Evolutionary conservation across 2,113 vertebrate species (phyloP).

Genomic region (Clinocottus analis): DNA sequence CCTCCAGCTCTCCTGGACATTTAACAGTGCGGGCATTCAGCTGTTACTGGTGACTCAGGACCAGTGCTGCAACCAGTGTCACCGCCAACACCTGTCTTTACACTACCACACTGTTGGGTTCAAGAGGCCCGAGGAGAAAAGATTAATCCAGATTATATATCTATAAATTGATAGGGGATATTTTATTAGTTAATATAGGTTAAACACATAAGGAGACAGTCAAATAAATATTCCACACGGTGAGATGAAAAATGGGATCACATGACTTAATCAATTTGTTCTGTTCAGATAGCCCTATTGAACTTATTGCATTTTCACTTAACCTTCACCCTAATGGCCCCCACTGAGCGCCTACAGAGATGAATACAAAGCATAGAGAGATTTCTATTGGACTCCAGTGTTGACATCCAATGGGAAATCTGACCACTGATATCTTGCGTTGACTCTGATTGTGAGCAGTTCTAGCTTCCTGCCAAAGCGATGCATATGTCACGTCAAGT

Average conservation of each 20-base stretch:
- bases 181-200: not conserved
- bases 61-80: constrained; percentile 54
- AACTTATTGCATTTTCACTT: constrained; percentile 40
- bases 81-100: constrained; percentile 72
- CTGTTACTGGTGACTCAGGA: constrained; percentile 73
- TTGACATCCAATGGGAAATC: constrained; percentile 11
- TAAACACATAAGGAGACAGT: not conserved
- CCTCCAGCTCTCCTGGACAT: constrained; percentile 62
- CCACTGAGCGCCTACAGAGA: constrained; percentile 25
- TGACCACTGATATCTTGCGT: constrained; percentile 12
- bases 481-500: constrained; percentile 18
- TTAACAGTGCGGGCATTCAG: constrained; percentile 75
- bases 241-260: not conserved
- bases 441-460: constrained; percentile 22
- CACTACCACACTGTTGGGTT: constrained; percentile 61
- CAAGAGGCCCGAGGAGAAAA: constrained; percentile 9
- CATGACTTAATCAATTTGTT: constrained; percentile 25
- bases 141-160: not conserved
- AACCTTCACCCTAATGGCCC: constrained; percentile 35
- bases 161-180: not conserved
- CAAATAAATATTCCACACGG: constrained; percentile 3
- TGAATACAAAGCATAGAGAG: constrained; percentile 19
- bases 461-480: constrained; percentile 39
- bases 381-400: not conserved
- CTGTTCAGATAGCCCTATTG: constrained; percentile 10